These are phyloP conservation scores for Phanerotoma sp. DNA, from an alignment of 2,888 invertebrate genomes.

Conservation along the genomic window DNA sequence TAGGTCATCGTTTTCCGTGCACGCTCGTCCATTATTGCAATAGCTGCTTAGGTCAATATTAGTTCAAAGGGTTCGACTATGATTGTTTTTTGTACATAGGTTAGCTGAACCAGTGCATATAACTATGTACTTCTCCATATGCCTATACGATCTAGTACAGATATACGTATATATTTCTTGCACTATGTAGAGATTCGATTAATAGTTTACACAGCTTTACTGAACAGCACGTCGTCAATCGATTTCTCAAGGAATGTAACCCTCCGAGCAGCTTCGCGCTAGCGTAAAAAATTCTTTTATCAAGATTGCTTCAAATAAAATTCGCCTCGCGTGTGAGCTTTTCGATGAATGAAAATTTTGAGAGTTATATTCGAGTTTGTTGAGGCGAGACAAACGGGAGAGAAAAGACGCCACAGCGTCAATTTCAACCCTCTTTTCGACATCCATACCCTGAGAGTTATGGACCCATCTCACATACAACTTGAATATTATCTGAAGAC, in stretches of 20 bases:
- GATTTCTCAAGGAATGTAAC: slow-evolving; percentile 19
- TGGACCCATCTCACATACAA: slow-evolving; percentile 20
- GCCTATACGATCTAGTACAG: too few relatives aligned
- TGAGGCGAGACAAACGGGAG: slow-evolving; percentile 1
- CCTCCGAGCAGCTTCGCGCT: slow-evolving; percentile 1
- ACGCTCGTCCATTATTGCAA: slow-evolving; percentile 50
- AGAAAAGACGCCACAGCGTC: slow-evolving; percentile 4
- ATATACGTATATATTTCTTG: too few relatives aligned
- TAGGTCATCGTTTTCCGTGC: slow-evolving; percentile 42
- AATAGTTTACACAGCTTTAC: slow-evolving; percentile 21
- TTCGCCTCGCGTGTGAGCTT: neutral
- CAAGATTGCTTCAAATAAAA: neutral
- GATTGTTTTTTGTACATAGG: slow-evolving; percentile 47
- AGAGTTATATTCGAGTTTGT: neutral
- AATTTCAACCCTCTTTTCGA: slow-evolving; percentile 17
- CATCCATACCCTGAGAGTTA: slow-evolving; percentile 21
- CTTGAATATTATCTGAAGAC: slow-evolving; percentile 31
- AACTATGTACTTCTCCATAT: neutral
- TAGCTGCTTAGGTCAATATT: slow-evolving; percentile 52
- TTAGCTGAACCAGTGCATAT: slow-evolving; percentile 13
- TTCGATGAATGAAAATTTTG: slow-evolving; percentile 6
- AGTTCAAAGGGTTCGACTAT: slow-evolving; percentile 52
- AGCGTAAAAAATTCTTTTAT: neutral
- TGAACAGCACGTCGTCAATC: slow-evolving; percentile 7
- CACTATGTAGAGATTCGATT: neutral